These are phyloP conservation scores for Gallinago undulata DNA, from an alignment of 2,113 vertebrate genomes.

Conservation along the genomic window DNA sequence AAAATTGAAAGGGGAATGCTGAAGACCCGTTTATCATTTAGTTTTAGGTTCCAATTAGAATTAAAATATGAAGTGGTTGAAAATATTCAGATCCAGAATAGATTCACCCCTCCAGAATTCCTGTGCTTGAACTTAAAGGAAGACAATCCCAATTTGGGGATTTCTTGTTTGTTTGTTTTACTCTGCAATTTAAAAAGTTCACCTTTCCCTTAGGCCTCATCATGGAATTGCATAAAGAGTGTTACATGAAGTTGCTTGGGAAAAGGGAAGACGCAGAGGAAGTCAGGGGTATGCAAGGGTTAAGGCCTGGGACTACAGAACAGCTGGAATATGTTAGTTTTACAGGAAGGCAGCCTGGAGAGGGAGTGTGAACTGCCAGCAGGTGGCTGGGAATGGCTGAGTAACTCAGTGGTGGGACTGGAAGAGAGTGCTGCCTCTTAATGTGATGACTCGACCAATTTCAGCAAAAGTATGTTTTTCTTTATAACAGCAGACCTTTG, in stretches of 20 bases:
- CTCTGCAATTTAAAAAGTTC: neutral
- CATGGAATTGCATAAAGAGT: neutral
- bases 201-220: neutral
- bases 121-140: neutral
- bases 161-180: neutral
- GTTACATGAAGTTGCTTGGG: rapidly evolving
- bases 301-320: neutral
- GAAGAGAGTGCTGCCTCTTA: neutral
- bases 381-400: slow-evolving; percentile 54
- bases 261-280: neutral
- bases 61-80: slow-evolving; percentile 31
- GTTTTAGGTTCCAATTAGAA: slow-evolving; percentile 23
- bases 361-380: slow-evolving; percentile 47
- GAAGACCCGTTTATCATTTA: neutral
- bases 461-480: neutral
- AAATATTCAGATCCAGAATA: neutral
- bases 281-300: neutral
- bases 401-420: neutral
- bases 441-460: neutral
- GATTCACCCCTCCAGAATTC: neutral
- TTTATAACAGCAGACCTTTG: neutral
- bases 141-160: neutral
- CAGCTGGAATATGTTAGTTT: slow-evolving; percentile 51
- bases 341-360: neutral
- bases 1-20: slow-evolving; percentile 1